Evolutionary conservation across 2,113 vertebrate species (phyloP), one percentile per base, ranked within the genome.

Genomic region (Edolisoma coerulescens): DNA sequence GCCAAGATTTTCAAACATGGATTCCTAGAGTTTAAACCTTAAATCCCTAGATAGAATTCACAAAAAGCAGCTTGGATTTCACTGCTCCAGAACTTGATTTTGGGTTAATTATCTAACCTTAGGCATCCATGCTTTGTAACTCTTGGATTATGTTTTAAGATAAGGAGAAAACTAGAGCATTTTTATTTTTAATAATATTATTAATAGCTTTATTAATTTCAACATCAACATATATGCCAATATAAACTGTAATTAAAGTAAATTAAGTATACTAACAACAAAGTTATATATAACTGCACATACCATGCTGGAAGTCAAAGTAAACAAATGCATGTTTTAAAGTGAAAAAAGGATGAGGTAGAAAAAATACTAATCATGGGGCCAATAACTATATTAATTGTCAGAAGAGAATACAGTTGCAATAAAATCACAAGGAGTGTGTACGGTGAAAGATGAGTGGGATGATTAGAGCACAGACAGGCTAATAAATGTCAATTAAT

Each of bases 401-500:
- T 56, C 77, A 74, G 42, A 93, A 71, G 41, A 91, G 42, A 79
- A 74, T 32, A 54, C 16, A 93, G 47, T 44, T 63, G 17, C 85
- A 77, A 63, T 77, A 87, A 87, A 95, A 77, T 67, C 27, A 60
- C 24, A 69, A 50, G 26, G 52, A 92, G 20, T 37, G 35, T 16
- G 5, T 49, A 52, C 11, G 16, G 21, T 74, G 76, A 74, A 91
- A 59, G 59, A 60, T 53, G 73, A 47, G 52, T 84, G 52, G 47
- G 20, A 28, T 8, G 2, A 83, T 88, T 64, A 87, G 18, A 50
- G 33, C 63, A 67, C 22, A 47, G 50, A 42, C 35, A 84, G 56
- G 56, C 24, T 88, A 94, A 93, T 84, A 96, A 88, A 83, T 53
- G 68, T 59, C 86, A 93, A 91, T 75, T 94, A 74, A 70, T 69